These are phyloP conservation scores for Gymnopithys bicolor DNA, from an alignment of 2,797 vertebrate genomes.

Conservation along the genomic window DNA sequence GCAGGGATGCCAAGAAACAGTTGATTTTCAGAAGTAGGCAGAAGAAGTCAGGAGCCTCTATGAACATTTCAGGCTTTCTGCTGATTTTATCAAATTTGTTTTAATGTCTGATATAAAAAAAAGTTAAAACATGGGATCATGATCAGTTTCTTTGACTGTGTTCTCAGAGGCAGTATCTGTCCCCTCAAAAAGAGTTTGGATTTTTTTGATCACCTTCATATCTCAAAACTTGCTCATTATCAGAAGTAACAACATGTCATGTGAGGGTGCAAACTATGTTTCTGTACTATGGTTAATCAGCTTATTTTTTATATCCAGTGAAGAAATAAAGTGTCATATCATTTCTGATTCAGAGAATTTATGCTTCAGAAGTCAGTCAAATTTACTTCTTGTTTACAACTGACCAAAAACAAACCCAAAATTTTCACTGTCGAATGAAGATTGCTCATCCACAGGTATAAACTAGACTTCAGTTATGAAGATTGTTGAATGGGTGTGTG, in stretches of 20 bases:
- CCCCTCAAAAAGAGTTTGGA: accelerated
- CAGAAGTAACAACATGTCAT: background rate
- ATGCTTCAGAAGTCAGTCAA: background rate
- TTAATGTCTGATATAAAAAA: background rate
- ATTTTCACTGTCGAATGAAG: background rate
- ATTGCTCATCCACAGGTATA: background rate
- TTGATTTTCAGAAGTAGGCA: background rate
- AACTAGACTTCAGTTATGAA: background rate
- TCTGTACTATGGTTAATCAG: background rate
- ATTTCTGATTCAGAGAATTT: background rate
- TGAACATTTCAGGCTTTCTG: background rate
- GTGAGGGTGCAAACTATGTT: background rate
- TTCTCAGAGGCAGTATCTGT: background rate
- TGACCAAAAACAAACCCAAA: background rate
- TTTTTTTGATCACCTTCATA: background rate
- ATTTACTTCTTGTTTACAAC: background rate
- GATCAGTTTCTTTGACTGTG: background rate
- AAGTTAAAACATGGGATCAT: background rate
- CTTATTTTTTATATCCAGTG: background rate
- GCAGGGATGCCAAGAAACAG: background rate
- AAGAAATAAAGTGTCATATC: background rate
- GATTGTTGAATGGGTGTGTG: background rate
- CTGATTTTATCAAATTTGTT: background rate
- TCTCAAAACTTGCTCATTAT: background rate
- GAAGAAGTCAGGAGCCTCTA: background rate